These are phyloP conservation scores for Chunga burmeisteri DNA, from an alignment of 2,113 vertebrate genomes.

Conservation along the genomic window DNA sequence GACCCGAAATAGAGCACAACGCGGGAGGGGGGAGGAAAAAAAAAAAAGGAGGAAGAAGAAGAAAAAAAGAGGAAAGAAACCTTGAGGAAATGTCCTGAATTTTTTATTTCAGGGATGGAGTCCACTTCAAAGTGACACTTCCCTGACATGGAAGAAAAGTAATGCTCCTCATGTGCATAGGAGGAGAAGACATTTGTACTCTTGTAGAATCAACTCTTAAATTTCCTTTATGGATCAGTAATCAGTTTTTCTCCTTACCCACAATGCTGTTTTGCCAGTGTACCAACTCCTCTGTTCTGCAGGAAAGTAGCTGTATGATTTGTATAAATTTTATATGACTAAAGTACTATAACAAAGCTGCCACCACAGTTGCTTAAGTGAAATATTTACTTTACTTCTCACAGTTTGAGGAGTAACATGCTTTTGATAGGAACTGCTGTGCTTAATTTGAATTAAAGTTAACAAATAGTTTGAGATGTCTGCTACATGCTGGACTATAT, in stretches of 20 bases:
- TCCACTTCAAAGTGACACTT: background rate
- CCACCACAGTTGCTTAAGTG: background rate
- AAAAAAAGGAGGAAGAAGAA: background rate
- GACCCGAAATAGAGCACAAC: background rate
- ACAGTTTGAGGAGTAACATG: slow-evolving; percentile 44
- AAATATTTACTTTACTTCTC: slow-evolving; percentile 48
- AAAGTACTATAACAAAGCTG: background rate
- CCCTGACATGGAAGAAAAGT: background rate
- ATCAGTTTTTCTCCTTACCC: slow-evolving; percentile 23
- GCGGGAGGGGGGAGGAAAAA: background rate
- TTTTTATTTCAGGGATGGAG: background rate
- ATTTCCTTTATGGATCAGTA: background rate
- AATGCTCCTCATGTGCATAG: background rate
- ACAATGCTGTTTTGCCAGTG: background rate
- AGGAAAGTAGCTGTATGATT: background rate
- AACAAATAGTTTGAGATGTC: background rate
- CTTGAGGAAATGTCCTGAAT: slow-evolving; percentile 2
- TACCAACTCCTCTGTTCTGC: background rate
- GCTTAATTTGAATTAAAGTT: background rate
- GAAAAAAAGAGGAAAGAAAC: background rate
- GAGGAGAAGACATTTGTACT: background rate
- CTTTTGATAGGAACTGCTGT: background rate
- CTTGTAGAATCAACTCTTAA: background rate
- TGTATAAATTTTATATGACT: background rate
- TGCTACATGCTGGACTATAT: background rate